Evolutionary conservation across 1,140 invertebrate species (phyloP), one percentile per base, ranked within the genome.

Genomic region (Pemphigus obesinymphae): DNA sequence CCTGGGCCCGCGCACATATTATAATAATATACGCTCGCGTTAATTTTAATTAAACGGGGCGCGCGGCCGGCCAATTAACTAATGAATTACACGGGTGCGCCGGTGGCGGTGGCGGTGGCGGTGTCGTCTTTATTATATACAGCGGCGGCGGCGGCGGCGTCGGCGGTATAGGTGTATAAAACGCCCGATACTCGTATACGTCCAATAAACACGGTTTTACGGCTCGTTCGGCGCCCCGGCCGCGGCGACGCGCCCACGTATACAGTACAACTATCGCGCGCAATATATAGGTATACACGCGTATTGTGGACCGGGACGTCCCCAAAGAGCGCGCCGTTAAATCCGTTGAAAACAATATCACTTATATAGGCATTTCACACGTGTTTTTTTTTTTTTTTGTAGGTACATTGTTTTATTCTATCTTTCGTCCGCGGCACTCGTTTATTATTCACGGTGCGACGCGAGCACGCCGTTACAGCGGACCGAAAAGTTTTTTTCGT

Each of bases 31-130:
- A 29, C 13, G 17, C 2, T 23, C 2, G n/a, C 76, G 76, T 80
- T 80, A 63, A 61, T 80, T 80, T 63, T 80, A 80, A 80, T 80
- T 80, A 80, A 80, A 80, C 76, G 15, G 55, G n/a, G 55, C 37
- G 76, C 55, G 34, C 23, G 55, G 34, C n/a, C 55, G 76, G 53
- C 55, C n/a, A 80, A 61, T 80, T 63, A 80, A 80, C 76, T 80
- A 61, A 80, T 80, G 76, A 80, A 80, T 80, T 43, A 61, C 55
- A 31, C 55, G 15, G 17, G 26, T 29, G 20, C 37, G n/a, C 45
- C 70, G 8, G 2, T 29, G 72, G 11, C n/a, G 72, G 29, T 55
- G n/a, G 34, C 23, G 11, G 34, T 72, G 13, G 40, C 10, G 11
- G 4, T 1, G 4, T 23, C 45, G 45, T 45, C 11, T 66, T 13